Evolutionary conservation across 2,797 vertebrate species (phyloP), one percentile per base, ranked within the genome.

Genomic region (Brachymystax lenok): DNA sequence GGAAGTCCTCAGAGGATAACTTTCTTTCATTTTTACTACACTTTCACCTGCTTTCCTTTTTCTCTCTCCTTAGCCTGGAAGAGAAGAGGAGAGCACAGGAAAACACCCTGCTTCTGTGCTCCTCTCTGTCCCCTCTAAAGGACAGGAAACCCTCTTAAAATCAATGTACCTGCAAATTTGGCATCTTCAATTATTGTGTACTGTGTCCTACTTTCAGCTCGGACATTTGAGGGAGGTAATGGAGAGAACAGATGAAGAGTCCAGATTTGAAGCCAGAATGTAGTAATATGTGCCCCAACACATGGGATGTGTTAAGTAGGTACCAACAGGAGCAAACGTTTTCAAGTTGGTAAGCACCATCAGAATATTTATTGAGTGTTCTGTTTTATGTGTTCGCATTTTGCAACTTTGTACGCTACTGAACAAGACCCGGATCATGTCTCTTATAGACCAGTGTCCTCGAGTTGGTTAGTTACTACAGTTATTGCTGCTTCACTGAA

Each of bases 251-350:
- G 77, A 83, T 83, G 27, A 73, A 5, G 79, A 83, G 83, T 87
- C 78, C 81, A 78, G 79, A 79, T 85, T 83, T 83, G 78, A 87
- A 79, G 40, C 8, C 81, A 82, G 83, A 83, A 85, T 81, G 83
- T 86, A 86, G 84, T 84, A 83, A 84, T 80, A 83, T 81, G 33
- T 50, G 68, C 66, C 78, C 76, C 78, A 87, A 80, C 86, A 84
- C 81, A 84, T 84, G 10, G 40, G 2, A 10, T 3, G 40, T 46
- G 40, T 46, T 46, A 12, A 46, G 40, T 46, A 46, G 40, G 12
- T 10, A 46, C 10, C 40, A 46, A 12, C 40, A 46, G 40, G 40
- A 46, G 40, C 10, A 13, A 46, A 46, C 3, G 10, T 13, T 46
- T 46, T 46, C 2, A 46, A 46, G 40, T 10, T 46, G 40, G 40